Evolutionary conservation across 1,140 invertebrate species (phyloP).

Genomic region (Harpegnathos saltator): DNA sequence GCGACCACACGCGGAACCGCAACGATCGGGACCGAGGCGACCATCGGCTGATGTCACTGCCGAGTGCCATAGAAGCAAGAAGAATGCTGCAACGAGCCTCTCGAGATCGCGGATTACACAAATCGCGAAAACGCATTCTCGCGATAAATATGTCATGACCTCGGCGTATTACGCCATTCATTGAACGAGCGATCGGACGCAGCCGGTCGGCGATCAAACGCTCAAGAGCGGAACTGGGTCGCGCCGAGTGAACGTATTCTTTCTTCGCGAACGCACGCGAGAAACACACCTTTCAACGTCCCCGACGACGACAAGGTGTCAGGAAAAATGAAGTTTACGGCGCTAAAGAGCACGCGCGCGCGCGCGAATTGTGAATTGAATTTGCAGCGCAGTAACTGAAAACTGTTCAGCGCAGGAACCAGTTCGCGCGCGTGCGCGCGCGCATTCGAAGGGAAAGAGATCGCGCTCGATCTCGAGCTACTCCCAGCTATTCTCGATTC

Average conservation of each 20-base stretch:
- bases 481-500: too few species aligned
- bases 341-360: neutral
- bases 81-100: conserved; percentile 11
- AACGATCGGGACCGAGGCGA: conserved; percentile 51
- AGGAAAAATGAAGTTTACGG: neutral
- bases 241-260: conserved; percentile 43
- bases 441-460: too few species aligned
- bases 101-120: conserved; percentile 3
- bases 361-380: conserved; percentile 13
- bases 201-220: conserved; percentile 23
- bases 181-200: conserved; percentile 5
- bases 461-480: too few species aligned
- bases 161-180: conserved; percentile 42
- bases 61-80: conserved; percentile 19
- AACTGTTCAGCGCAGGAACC: neutral
- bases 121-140: conserved; percentile 9
- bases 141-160: conserved; percentile 25
- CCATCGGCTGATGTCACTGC: conserved; percentile 57
- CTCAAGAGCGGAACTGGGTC: conserved; percentile 56
- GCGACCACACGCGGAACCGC: conserved; percentile 30
- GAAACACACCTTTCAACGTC: conserved; percentile 42
- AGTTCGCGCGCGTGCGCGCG: too few species aligned
- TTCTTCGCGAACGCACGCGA: conserved; percentile 17
- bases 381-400: neutral
- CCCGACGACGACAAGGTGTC: neutral